Evolutionary conservation across 2,797 vertebrate genomes (phyloP), one percentile per base, ranked within the genome.

Genomic region (Cyprinodon diabolis): DNA sequence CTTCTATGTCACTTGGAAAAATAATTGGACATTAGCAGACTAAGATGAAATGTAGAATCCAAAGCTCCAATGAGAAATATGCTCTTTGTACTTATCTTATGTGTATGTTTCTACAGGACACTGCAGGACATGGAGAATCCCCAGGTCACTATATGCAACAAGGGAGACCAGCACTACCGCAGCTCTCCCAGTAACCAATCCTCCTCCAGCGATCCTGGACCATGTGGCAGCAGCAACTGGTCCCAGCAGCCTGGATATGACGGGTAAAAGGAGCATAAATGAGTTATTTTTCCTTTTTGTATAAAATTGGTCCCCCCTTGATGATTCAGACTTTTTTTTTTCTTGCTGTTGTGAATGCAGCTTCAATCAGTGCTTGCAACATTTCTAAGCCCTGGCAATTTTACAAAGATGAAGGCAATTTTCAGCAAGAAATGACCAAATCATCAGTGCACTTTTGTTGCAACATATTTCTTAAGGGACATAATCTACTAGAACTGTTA

Each of bases 151-250:
- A 81, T 70, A 12, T 93, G 90, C 85, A 92, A 87, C 87, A 90
- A 95, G 86, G 94, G 90, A 90, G 90, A 96, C 79, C 94, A 95
- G 77, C 93, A 93, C 94, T 98, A 93, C 93, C 96, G 98, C 84
- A 97, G 96, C 89, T 99, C 98, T 35, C 98, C 98, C 1, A 98
- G 97, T 93, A 99, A 99, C 94, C 97, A 98, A 89, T 99, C 98
- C 0, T 98, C 97, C 60, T 98, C 97, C 90, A 99, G 98, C 35
- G 97, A 99, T 83, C 97, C 98, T 0, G 98, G 98, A 57, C 97
- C 97, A 0, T 95, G 96, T 0, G 95, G 96, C 66, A 98, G 96
- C 67, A 90, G 95, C 90, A 96, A 95, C 58, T 99, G 97, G 98
- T 95, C 96, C 83, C 97, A 97, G 52, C 97, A 97, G 95, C 95